Conservation (phyloP, 1,140 invertebrate genomes). For the Harpegnathos saltator region DNA sequence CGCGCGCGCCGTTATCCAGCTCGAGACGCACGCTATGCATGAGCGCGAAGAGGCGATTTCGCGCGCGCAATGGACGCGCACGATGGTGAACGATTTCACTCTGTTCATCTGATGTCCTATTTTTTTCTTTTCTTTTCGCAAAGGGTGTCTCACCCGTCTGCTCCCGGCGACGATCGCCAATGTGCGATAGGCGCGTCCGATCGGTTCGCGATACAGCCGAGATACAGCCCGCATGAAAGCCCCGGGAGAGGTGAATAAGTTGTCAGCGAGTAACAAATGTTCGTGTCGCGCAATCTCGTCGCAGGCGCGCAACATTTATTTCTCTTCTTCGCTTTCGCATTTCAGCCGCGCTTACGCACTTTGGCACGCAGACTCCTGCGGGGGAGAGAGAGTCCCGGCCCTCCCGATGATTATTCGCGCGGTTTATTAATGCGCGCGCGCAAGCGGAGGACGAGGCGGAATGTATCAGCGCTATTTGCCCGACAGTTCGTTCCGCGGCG, state of each 20-base stretch:
- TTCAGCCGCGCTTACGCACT: background rate
- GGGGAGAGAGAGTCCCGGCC: background rate
- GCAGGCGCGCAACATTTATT: background rate
- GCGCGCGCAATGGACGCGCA: constrained; percentile 56
- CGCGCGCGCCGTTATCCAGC: constrained; percentile 51
- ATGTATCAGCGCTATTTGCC: constrained; percentile 7
- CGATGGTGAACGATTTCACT: constrained; percentile 25
- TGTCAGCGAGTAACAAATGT: constrained; percentile 11
- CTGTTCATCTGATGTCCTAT: too few relatives aligned
- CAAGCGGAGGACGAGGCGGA: background rate
- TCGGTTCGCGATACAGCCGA: constrained; percentile 55
- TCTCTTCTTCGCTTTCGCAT: background rate
- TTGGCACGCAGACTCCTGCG: background rate
- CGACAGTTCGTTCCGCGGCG: constrained; percentile 9
- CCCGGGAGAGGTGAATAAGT: constrained; percentile 28
- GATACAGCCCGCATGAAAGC: constrained; percentile 67
- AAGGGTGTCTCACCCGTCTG: constrained; percentile 22
- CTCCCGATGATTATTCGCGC: background rate
- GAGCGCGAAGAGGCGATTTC: constrained; percentile 19
- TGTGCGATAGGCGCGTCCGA: constrained; percentile 51
- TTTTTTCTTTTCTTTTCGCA: too few relatives aligned
- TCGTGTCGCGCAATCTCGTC: background rate
- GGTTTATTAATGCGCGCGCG: background rate
- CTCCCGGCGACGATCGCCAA: constrained; percentile 57
- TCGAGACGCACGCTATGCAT: constrained; percentile 33